These are phyloP conservation scores for Malurus elegans DNA, from an alignment of 2,113 vertebrate genomes.

Conservation along the genomic window DNA sequence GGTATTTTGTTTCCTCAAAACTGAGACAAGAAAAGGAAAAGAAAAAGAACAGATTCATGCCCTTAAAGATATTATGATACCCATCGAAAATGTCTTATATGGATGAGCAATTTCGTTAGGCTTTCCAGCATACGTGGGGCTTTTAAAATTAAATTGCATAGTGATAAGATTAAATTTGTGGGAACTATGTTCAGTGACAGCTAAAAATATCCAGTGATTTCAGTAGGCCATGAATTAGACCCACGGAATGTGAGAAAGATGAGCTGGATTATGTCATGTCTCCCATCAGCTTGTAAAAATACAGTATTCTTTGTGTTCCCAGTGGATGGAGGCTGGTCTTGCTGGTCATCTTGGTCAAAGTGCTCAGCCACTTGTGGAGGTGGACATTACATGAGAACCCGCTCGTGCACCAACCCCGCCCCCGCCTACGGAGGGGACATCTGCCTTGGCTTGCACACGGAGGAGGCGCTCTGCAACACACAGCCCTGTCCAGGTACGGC, in stretches of 20 bases:
- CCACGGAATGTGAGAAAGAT: not conserved
- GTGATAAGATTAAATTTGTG: not conserved
- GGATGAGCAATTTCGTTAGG: not conserved
- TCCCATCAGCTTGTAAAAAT: not conserved
- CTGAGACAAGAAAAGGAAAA: not conserved
- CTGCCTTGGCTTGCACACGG: conserved; percentile 95
- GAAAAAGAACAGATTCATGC: not conserved
- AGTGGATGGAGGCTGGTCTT: conserved; percentile 98
- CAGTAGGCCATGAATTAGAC: not conserved
- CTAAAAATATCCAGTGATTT: not conserved
- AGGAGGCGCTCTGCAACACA: conserved; percentile 94
- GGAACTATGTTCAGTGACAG: not conserved
- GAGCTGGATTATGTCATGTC: not conserved
- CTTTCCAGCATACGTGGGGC: not conserved
- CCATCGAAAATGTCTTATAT: not conserved
- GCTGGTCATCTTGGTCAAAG: conserved; percentile 96
- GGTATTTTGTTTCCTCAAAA: not conserved
- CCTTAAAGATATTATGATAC: not conserved
- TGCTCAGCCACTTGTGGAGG: conserved; percentile 94
- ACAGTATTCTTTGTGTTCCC: not conserved
- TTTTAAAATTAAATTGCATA: not conserved
- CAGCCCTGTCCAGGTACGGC: conserved; percentile 87
- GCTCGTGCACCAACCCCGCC: conserved; percentile 89
- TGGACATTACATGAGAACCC: conserved; percentile 93
- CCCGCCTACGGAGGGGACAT: conserved; percentile 94